Evolutionary conservation across 30 jellyfish, hydroid and myxozoan genomes (phyloP).

Genomic region (Chironex yamaguchii): DNA sequence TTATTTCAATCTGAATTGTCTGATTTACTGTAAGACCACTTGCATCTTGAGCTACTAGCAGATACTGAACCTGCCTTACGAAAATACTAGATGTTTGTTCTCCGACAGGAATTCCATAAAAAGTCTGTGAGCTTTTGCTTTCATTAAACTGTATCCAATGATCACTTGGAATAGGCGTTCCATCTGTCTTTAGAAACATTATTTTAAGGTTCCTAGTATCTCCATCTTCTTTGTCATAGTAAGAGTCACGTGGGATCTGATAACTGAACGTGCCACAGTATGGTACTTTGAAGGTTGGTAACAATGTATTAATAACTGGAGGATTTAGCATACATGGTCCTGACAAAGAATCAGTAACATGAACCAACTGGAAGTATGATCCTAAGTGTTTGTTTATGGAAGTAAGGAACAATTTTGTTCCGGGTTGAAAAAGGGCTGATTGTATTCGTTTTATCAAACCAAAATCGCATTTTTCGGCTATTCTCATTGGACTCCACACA

Average conservation of each 20-base stretch:
- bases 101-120: slow-evolving; percentile 16
- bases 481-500: slow-evolving; percentile 51
- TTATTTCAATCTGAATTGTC: background rate
- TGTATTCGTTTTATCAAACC: background rate
- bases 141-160: slow-evolving; percentile 47
- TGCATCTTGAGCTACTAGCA: slow-evolving; percentile 35
- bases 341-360: slow-evolving; percentile 22
- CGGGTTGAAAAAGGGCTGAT: slow-evolving; percentile 8
- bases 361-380: slow-evolving; percentile 14
- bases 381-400: slow-evolving; percentile 1
- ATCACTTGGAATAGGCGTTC: slow-evolving; percentile 11
- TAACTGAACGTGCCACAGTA: slow-evolving; percentile 73
- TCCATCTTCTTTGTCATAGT: slow-evolving; percentile 85
- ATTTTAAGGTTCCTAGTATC: slow-evolving; percentile 81
- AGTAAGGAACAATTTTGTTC: slow-evolving; percentile 29
- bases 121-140: slow-evolving; percentile 35
- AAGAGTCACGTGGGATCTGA: slow-evolving; percentile 84
- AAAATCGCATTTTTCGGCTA: slow-evolving; percentile 14
- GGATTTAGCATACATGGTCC: slow-evolving; percentile 63
- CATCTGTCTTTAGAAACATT: slow-evolving; percentile 37
- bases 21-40: slow-evolving; percentile 51
- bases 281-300: slow-evolving; percentile 63
- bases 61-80: slow-evolving; percentile 28
- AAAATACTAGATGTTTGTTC: background rate
- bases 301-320: background rate